Evolutionary conservation across 2,113 vertebrate genomes (phyloP), one percentile per base, ranked within the genome.

Genomic region (Silurus glanis): DNA sequence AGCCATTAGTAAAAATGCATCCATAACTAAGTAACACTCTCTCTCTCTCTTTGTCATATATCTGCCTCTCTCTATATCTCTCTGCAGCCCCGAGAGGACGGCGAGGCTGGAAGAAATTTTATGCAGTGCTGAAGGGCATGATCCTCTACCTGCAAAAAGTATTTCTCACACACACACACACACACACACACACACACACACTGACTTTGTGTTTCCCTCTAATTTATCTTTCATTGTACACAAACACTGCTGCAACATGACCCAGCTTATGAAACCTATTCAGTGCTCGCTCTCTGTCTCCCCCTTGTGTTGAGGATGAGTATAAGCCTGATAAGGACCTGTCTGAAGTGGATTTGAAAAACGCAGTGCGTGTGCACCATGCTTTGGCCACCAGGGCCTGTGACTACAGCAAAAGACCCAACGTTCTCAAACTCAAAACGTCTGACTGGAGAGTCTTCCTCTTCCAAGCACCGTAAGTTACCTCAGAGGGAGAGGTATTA

Each of bases 401-500:
- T 0, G 98, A 99, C 94, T 99, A 99, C 94, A 98, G 97, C 95
- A 99, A 99, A 93, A 96, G 94, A 91, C 96, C 96, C 89, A 97
- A 98, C 0, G 98, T 99, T 82, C 95, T 99, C 85, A 98, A 99
- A 89, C 95, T 99, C 71, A 99, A 98, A 94, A 99, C 98, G 0
- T 98, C 98, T 0, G 98, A 99, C 94, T 99, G 98, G 98, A 97
- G 98, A 89, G 98, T 99, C 64, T 99, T 97, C 89, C 97, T 99
- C 81, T 97, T 99, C 89, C 97, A 99, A 89, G 97, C 98, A 0
- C 94, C 97, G 98, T 99, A 91, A 96, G 97, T 23, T 67, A 66
- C 19, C 16, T 17, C 0, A 61, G 5, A 21, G 37, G 0, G 51
- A 8, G 51, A 58, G 19, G 55, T 9, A n/a, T 71, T 56, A 83